Evolutionary conservation across 2,888 invertebrate species (phyloP), one percentile per base, ranked within the genome.

Genomic region (Caprella mutica): DNA sequence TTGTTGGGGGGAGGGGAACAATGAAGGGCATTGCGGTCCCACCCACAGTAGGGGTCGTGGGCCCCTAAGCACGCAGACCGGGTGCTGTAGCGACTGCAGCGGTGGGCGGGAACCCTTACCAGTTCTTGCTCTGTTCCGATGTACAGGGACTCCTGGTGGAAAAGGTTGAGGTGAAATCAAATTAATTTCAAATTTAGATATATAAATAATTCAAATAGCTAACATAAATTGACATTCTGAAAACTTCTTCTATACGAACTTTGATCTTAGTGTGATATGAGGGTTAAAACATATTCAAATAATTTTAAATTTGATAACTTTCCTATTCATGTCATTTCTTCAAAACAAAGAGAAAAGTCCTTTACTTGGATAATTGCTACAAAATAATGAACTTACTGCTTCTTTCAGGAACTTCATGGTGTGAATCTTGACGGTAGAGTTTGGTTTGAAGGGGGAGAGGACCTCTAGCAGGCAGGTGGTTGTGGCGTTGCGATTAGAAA

Each of bases 11-110:
- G 81, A 0, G 80, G 75, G 0, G 83, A 81, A 69, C 93, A 93
- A 21, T 76, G 74, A 66, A 86, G 82, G 14, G 80, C 74, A 5
- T 81, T 77, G 66, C 84, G 83, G 73, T 92, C 84, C 93, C 93
- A 94, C 0, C 91, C 93, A 72, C 94, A 94, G 71, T 93, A 91
- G 0, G 93, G 93, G 74, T 94, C 93, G 74, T 84, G 85, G 0
- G 91, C 84, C 67, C 83, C 83, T 40, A 86, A 71, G 71, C 93
- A 93, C 6, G 84, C 81, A 8, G 79, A 74, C 52, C 80, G 78
- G 6, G 81, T 81, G 8, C 76, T 76, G 72, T 87, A 85, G 2
- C 90, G 79, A 30, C 76, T 75, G 69, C 93, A 93, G 42, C 88
- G 84, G 62, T 85, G 81, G 1, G 85, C 81, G 0, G 86, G 81